Conservation (phyloP, 2,888 invertebrate species). For the Tachina lurida region DNA sequence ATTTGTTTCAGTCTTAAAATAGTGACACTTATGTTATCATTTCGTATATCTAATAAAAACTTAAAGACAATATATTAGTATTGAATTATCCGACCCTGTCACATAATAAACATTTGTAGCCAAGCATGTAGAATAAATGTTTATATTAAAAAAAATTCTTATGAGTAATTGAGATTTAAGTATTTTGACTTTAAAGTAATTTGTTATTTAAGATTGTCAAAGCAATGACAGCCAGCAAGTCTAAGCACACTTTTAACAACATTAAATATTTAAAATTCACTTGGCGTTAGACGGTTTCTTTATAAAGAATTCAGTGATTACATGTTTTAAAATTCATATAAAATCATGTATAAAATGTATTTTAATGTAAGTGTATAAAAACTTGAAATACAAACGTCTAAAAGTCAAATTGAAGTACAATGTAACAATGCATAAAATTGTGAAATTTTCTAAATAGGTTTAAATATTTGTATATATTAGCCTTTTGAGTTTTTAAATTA, state of each 20-base stretch:
- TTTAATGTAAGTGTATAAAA: neutral
- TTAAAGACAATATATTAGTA: neutral
- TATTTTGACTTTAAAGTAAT: constrained; percentile 69
- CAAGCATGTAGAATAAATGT: neutral
- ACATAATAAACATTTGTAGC: constrained; percentile 6
- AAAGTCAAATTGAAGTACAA: too few species aligned
- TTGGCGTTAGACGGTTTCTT: neutral
- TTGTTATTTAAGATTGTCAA: constrained; percentile 70
- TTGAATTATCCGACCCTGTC: neutral
- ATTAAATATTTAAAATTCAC: constrained; percentile 47
- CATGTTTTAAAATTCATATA: neutral
- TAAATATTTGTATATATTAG: too few species aligned
- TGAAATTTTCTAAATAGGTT: too few species aligned
- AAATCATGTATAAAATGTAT: too few species aligned
- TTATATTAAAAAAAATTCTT: constrained; percentile 39
- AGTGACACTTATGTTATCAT: neutral
- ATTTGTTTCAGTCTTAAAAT: too few species aligned
- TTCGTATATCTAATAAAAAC: neutral
- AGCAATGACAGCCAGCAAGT: constrained; percentile 46
- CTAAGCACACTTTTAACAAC: constrained; percentile 4
- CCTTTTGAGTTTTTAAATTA: too few species aligned
- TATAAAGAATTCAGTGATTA: neutral
- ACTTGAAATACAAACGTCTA: too few species aligned
- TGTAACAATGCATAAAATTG: too few species aligned
- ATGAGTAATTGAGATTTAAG: constrained; percentile 70